phyloP scores from a whole-genome alignment of 2,888 invertebrate species.

The Mystacides longicornis region DNA sequence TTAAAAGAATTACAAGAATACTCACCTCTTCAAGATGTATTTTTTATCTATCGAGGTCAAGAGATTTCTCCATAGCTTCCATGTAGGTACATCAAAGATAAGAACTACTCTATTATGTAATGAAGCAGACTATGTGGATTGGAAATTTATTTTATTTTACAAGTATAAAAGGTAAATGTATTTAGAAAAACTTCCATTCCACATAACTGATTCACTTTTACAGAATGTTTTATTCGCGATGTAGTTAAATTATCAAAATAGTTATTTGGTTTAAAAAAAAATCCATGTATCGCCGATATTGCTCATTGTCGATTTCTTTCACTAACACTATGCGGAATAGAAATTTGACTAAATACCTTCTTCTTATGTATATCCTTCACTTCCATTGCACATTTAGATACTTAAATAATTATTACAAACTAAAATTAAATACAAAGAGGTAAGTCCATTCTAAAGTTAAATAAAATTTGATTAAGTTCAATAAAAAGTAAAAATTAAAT shows the following conservation, averaged over 20 bases:
- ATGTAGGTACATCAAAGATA: constrained; percentile 10
- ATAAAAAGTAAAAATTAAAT: constrained; percentile 29
- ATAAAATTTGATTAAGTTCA: no score
- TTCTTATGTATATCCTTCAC: no score
- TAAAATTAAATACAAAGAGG: no score
- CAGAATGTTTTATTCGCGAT: neutral
- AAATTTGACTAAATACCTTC: constrained; percentile 23
- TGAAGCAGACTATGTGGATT: constrained; percentile 19
- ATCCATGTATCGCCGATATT: constrained; percentile 15
- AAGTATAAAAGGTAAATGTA: constrained; percentile 18
- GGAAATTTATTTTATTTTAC: constrained; percentile 15
- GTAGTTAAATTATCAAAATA: neutral
- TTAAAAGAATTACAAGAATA: neutral
- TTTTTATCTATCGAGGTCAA: neutral
- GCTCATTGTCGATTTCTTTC: constrained; percentile 6
- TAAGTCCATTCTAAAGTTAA: no score
- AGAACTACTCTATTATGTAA: constrained; percentile 16
- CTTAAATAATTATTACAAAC: neutral
- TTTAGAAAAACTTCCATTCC: constrained; percentile 51
- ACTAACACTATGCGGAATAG: constrained; percentile 20
- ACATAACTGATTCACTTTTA: constrained; percentile 27
- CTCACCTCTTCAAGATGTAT: neutral
- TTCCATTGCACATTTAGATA: constrained; percentile 8
- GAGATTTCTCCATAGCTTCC: neutral
- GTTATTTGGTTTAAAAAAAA: neutral